These are phyloP conservation scores for Aporrectodea caliginosa DNA, from an alignment of 1,140 invertebrate genomes.

Conservation along the genomic window DNA sequence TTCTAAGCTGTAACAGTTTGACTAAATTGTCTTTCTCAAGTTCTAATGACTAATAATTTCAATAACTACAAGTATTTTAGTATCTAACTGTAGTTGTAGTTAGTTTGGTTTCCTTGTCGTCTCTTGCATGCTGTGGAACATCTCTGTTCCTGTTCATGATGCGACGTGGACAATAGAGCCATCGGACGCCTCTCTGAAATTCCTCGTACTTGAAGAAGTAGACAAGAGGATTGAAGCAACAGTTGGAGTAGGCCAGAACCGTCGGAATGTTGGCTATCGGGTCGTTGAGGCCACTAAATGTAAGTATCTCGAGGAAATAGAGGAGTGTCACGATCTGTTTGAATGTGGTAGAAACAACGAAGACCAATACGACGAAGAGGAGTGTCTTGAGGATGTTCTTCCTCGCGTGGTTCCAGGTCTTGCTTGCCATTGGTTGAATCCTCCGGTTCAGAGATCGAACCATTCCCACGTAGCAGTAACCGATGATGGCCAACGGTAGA, in stretches of 20 bases:
- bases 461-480: neutral
- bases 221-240: neutral
- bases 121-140: no score
- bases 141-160: no score
- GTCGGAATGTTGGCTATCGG: neutral
- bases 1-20: no score
- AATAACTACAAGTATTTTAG: no score
- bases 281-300: neutral
- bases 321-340: neutral
- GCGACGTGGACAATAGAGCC: neutral
- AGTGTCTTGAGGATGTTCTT: neutral
- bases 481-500: neutral
- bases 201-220: neutral
- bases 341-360: neutral
- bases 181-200: neutral
- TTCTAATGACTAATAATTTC: no score
- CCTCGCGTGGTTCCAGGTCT: neutral
- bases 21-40: no score
- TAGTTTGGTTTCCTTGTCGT: no score
- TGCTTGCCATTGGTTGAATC: neutral
- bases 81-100: no score
- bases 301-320: neutral
- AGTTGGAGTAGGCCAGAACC: neutral
- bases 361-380: neutral
- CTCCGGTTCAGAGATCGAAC: neutral